These are phyloP conservation scores for Pyralis farinalis DNA, from an alignment of 2,888 invertebrate genomes.

Conservation along the genomic window DNA sequence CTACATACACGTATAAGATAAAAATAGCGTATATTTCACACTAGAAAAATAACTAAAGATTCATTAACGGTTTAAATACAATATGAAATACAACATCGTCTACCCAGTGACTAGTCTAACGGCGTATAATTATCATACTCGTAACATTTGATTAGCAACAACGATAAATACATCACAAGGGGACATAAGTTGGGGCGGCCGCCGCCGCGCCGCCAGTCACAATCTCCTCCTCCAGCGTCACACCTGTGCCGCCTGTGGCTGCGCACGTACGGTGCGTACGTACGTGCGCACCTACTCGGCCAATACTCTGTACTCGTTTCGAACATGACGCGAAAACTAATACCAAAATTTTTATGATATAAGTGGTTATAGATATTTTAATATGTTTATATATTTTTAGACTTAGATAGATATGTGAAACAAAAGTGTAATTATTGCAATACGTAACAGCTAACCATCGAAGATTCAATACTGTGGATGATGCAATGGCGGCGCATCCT, in stretches of 20 bases:
- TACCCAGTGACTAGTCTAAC: conserved; percentile 79
- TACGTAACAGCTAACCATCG: conserved; percentile 7
- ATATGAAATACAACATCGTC: conserved; percentile 73
- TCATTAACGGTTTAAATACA: conserved; percentile 69
- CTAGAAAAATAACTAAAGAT: conserved; percentile 73
- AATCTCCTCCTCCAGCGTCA: no score
- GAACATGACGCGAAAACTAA: no score
- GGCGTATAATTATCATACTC: conserved; percentile 60
- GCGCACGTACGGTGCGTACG: no score
- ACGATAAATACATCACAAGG: conserved; percentile 69
- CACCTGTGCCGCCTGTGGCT: no score
- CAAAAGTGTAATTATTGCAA: no score
- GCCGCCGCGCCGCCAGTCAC: conserved; percentile 25
- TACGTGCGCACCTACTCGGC: no score
- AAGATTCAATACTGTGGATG: conserved; percentile 50
- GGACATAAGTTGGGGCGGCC: conserved; percentile 32
- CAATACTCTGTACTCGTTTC: no score
- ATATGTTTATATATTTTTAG: neutral
- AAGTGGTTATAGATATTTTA: no score
- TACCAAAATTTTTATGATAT: no score
- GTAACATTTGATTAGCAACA: conserved; percentile 66
- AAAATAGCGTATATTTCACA: conserved; percentile 67
- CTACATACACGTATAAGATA: conserved; percentile 56
- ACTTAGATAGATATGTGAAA: no score
- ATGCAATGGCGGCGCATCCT: conserved; percentile 66